Percentiles rank a stretch among this genome's conserved stretches.
Conservation (phyloP, 2,797 vertebrate species). For the Cottoperca gobio region DNA sequence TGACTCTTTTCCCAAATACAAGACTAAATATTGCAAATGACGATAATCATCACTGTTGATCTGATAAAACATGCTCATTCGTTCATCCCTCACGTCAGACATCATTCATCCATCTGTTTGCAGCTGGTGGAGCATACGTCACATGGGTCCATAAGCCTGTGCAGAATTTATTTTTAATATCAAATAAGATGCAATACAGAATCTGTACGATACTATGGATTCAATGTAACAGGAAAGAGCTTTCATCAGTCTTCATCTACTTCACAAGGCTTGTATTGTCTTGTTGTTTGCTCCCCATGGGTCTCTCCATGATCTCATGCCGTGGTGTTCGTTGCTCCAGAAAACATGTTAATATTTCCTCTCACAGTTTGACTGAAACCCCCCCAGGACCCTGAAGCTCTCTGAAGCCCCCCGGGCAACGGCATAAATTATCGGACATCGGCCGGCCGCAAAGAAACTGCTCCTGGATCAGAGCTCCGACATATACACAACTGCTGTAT, state of each 20-base stretch:
- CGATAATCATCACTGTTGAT: background rate
- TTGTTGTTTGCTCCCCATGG: background rate
- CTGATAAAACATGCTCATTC: background rate
- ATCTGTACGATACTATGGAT: background rate
- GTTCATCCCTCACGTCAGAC: background rate
- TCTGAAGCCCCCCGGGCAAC: conserved; percentile 26
- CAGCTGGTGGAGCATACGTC: background rate
- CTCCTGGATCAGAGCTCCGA: background rate
- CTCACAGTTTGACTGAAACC: background rate
- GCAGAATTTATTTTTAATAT: background rate
- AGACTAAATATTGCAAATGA: background rate
- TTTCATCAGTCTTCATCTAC: background rate
- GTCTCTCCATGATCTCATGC: conserved; percentile 5
- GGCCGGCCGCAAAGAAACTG: conserved; percentile 4
- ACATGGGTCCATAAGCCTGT: background rate
- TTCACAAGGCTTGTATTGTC: background rate
- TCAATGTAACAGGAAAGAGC: background rate
- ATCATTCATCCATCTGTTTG: background rate
- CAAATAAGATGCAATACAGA: background rate
- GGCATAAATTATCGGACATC: conserved; percentile 32
- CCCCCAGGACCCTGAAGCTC: conserved; percentile 7
- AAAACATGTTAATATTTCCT: conserved; percentile 13
- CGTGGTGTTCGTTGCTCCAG: conserved; percentile 4
- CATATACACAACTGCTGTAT: background rate
- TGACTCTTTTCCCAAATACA: background rate